Evolutionary conservation across 2,797 vertebrate genomes (phyloP), one percentile per base, ranked within the genome.

Genomic region (Meriones psammophilus): DNA sequence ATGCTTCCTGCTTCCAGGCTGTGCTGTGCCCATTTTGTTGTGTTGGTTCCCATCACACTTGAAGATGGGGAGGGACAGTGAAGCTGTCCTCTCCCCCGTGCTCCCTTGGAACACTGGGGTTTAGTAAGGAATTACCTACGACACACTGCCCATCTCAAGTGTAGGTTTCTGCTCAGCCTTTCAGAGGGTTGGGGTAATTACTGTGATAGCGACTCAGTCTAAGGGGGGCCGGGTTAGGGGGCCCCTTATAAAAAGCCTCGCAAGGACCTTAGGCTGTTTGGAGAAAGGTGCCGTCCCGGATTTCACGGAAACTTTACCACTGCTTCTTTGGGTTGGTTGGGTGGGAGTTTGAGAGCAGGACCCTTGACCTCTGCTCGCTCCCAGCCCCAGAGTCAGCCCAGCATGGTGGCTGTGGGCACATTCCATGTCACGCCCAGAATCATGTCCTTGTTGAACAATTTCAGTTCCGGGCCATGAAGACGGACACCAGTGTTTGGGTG

Each of bases 391-490:
- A 39, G 28, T 39, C 73, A 30, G 62, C 94, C 88, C 68, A 33
- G 17, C 83, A 10, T 46, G 79, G 60, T 50, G 77, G 90, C 80
- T 74, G 18, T 73, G 46, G n/a, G 20, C 36, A 14, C 24, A 50
- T 26, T 7, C 73, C 68, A 74, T 42, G 60, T 3, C 15, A 8
- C 42, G 5, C 50, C 50, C 50, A 78, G 60, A 30, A n/a, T 87
- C 92, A 26, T 20, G 33, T 86, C 36, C 74, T 87, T 76, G 24
- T 87, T 96, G 66, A 89, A 89, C 77, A 87, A 79, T 42, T 95
- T 89, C 66, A 46, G 46, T 88, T 87, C 68, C 71, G 88, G 54
- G n/a, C 66, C 80, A 0, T 89, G 83, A 96, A 68, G 92, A 46
- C 81, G 68, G 8, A 14, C 58, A 36, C 71, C 50, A 36, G 28